phyloP scores from a whole-genome alignment of 2,888 invertebrate genomes.

The Lasioglossum leucozonium region DNA sequence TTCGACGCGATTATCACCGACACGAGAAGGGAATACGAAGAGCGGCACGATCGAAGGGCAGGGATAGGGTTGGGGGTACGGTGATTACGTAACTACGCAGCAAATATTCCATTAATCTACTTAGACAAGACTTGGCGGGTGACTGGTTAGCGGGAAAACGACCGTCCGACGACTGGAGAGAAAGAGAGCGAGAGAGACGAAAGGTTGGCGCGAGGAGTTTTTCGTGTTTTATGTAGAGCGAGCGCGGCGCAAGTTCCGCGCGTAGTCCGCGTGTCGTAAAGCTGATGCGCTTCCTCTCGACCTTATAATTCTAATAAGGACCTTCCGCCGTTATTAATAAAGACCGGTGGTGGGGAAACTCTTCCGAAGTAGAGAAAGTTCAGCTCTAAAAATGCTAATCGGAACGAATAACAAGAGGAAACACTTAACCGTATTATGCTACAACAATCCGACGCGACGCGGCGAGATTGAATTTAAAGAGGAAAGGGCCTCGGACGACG shows the following conservation, averaged over 20 bases:
- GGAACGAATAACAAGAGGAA: slow-evolving; percentile 18
- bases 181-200: slow-evolving; percentile 21
- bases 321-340: slow-evolving; percentile 23
- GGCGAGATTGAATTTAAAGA: slow-evolving; percentile 40
- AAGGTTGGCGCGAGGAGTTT: slow-evolving; percentile 33
- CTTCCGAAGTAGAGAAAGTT: slow-evolving; percentile 2
- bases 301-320: slow-evolving; percentile 34
- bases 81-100: slow-evolving; percentile 79
- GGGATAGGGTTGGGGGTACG: slow-evolving; percentile 36
- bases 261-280: background rate
- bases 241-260: slow-evolving; percentile 9
- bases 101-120: slow-evolving; percentile 81
- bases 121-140: slow-evolving; percentile 76
- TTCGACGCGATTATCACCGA: slow-evolving; percentile 59
- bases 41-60: slow-evolving; percentile 32
- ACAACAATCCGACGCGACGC: background rate
- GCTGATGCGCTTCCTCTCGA: background rate
- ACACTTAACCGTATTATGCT: slow-evolving; percentile 21
- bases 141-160: slow-evolving; percentile 74
- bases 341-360: background rate
- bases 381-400: slow-evolving; percentile 39
- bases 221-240: slow-evolving; percentile 25
- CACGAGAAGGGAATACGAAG: slow-evolving; percentile 51
- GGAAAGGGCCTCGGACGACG: slow-evolving; percentile 6
- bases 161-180: slow-evolving; percentile 45